These are phyloP conservation scores for Orthosia incerta DNA, from an alignment of 2,888 invertebrate species.

Conservation along the genomic window DNA sequence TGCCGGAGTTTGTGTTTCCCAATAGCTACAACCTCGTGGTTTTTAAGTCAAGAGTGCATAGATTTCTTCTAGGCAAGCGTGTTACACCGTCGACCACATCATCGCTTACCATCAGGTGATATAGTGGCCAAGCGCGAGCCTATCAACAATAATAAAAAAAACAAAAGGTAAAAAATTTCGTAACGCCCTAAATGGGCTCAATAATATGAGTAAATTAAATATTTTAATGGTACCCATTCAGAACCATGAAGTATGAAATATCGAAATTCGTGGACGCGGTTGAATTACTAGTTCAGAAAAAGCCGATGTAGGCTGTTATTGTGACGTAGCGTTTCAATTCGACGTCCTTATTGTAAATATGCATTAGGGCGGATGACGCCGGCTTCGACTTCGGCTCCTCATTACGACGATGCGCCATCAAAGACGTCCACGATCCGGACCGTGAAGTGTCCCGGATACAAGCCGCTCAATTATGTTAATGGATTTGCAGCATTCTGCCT, in stretches of 20 bases:
- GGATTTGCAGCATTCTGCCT: conserved; percentile 81
- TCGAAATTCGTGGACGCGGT: conserved; percentile 69
- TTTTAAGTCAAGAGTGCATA: too few species aligned
- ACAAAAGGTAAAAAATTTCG: conserved; percentile 21
- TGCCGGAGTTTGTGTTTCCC: too few species aligned
- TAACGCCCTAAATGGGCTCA: conserved; percentile 18
- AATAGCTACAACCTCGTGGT: too few species aligned
- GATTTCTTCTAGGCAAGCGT: too few species aligned
- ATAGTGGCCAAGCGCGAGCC: too few species aligned
- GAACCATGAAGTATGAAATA: conserved; percentile 74
- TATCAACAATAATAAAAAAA: too few species aligned
- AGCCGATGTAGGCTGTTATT: conserved; percentile 72
- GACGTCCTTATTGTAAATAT: conserved; percentile 83
- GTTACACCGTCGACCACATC: too few species aligned
- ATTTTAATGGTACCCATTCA: conserved; percentile 65
- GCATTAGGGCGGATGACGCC: conserved; percentile 83
- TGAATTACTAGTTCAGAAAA: conserved; percentile 77
- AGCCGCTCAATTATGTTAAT: conserved; percentile 89
- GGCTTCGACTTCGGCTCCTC: conserved; percentile 80
- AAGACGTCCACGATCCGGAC: conserved; percentile 84
- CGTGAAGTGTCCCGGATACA: conserved; percentile 86
- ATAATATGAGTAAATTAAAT: conserved; percentile 44
- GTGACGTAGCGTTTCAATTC: conserved; percentile 72
- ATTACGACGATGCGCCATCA: conserved; percentile 86
- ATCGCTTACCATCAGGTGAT: too few species aligned